Conservation (phyloP, 2,113 vertebrate genomes). For the Cynocephalus volans region DNA sequence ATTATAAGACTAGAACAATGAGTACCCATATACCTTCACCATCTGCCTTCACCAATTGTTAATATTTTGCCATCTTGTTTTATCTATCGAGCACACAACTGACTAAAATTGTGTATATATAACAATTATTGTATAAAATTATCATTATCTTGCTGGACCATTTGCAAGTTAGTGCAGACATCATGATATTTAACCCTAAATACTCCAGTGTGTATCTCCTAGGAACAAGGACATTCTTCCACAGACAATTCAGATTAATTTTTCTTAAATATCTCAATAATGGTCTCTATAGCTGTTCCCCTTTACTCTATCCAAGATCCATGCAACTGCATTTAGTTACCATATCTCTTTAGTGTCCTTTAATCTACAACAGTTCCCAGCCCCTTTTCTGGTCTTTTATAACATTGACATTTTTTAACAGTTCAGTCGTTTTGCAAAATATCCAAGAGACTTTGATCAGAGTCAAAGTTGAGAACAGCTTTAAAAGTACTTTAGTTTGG, state of each 20-base stretch:
- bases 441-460: conserved; percentile 4
- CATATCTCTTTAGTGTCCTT: too few species aligned
- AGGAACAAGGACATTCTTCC: conserved; percentile 32
- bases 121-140: conserved; percentile 25
- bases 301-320: too few species aligned
- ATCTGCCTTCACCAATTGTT: too few species aligned
- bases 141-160: conserved; percentile 17
- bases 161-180: conserved; percentile 57
- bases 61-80: too few species aligned
- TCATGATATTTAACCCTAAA: background rate
- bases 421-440: background rate
- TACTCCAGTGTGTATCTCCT: background rate
- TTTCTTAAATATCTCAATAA: conserved; percentile 54
- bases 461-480: too few species aligned
- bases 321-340: too few species aligned
- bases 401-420: conserved; percentile 10
- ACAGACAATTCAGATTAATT: background rate
- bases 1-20: too few species aligned
- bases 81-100: too few species aligned
- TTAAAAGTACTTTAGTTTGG: too few species aligned
- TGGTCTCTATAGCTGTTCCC: too few species aligned
- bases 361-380: background rate
- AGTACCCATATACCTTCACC: too few species aligned
- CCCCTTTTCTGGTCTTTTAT: conserved; percentile 32
- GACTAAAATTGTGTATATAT: conserved; percentile 25